Base-by-base conservation (phyloP, 1,140 invertebrate species). In the Eurosta solidaginis region DNA sequence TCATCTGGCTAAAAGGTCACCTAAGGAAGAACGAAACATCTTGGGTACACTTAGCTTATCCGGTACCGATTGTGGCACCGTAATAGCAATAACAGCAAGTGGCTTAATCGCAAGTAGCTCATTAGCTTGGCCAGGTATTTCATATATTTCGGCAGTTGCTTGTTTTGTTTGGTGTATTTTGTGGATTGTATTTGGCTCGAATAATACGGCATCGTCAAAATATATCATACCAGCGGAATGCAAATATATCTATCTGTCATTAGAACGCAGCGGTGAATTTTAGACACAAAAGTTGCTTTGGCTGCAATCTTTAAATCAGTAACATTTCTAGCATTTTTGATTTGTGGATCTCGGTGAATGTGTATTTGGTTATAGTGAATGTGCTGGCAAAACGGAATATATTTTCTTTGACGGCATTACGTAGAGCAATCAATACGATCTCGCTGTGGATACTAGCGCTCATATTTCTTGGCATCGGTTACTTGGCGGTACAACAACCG, bases 271-370 rank as follows among this genome's bases (percentile, higher is more conserved):
- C 2, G 86, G 85, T 36, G 81, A 85, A 74, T 85, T 85, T 77
- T 83, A 85, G 6, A 80, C 83, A 22, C 27, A 42, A 12, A 44
- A 1, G 85, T 85, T 14, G 96, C 96, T 3, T 97, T 95, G 95
- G 89, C 86, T 36, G 85, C 90, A 20, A 96, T 98, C 49, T 89
- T 94, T 0, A 94, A 91, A 0, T 96, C 95, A 4, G 78, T 92
- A 3, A 94, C 96, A 0, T 92, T 98, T 78, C 95, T 93, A 92
- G 93, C 96, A 0, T 89, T 97, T 17, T 90, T 96, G 17, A 89
- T 96, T 1, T 94, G 90, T 93, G 92, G 90, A 76, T 93, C 3
- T 82, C 93, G 50, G 92, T 92, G 79, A 91, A 94, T 73, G 88
- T 92, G 1, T 89, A 93, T 17, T 91, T 93, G 44, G 91, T 89